Conservation (phyloP, 1,140 invertebrate species). For the Hirudo medicinalis region DNA sequence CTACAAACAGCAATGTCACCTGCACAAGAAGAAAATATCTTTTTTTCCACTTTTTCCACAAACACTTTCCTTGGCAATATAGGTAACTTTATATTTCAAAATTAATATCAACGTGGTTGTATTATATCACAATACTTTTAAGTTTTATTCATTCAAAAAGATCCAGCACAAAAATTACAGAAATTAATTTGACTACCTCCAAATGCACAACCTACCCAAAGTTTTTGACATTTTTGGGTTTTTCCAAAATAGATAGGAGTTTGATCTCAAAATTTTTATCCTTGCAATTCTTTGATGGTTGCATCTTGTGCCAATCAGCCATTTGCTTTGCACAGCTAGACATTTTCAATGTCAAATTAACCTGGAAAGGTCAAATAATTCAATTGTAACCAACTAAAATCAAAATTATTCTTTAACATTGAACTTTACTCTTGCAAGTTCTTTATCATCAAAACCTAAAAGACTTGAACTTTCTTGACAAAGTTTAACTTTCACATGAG, state of each 20-base stretch:
- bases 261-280: slow-evolving; percentile 84
- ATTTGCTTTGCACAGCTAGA: slow-evolving; percentile 75
- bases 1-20: slow-evolving; percentile 32
- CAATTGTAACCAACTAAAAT: not conserved
- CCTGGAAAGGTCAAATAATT: not conserved
- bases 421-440: slow-evolving; percentile 76
- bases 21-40: slow-evolving; percentile 96
- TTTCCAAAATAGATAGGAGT: slow-evolving; percentile 94
- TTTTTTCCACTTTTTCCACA: slow-evolving; percentile 99
- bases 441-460: slow-evolving; percentile 93
- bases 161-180: no score
- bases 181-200: no score
- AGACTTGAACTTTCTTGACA: slow-evolving; percentile 95
- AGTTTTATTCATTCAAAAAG: not conserved
- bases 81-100: slow-evolving; percentile 55
- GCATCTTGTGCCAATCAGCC: slow-evolving; percentile 98
- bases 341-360: slow-evolving; percentile 34
- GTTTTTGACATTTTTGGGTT: slow-evolving; percentile 97
- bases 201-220: slow-evolving; percentile 57
- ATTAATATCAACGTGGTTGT: not conserved
- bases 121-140: not conserved
- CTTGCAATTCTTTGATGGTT: slow-evolving; percentile 76
- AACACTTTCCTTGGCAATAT: slow-evolving; percentile 84
- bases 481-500: slow-evolving; percentile 85
- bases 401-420: not conserved